Conservation (phyloP, 2,888 invertebrate species). For the Ormyrus rosae region DNA sequence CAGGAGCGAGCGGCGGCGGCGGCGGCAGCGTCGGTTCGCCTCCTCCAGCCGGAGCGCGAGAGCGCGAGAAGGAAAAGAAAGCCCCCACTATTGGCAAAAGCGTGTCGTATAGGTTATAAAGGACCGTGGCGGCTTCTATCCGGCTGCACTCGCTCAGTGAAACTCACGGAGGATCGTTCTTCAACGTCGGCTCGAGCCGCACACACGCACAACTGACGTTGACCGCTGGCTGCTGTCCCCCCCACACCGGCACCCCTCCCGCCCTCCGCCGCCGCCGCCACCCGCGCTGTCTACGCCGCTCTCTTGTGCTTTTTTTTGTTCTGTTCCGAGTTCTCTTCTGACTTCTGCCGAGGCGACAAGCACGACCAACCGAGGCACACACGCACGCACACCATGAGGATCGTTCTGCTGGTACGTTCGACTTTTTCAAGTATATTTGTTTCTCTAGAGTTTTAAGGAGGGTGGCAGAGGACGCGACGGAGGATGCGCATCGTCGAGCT, state of each 20-base stretch:
- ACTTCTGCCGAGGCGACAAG: too few relatives aligned
- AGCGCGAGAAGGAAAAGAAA: conserved; percentile 56
- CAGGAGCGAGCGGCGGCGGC: conserved; percentile 4
- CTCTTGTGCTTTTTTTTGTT: too few relatives aligned
- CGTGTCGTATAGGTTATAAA: conserved; percentile 74
- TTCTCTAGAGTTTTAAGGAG: too few relatives aligned
- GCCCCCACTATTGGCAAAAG: conserved; percentile 70
- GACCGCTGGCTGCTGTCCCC: neutral
- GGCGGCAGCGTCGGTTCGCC: neutral
- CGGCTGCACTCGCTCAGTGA: conserved; percentile 75
- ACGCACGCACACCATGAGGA: conserved; percentile 70
- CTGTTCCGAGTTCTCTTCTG: neutral
- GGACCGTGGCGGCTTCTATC: conserved; percentile 72
- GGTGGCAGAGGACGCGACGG: too few relatives aligned
- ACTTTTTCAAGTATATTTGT: too few relatives aligned
- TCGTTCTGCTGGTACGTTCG: conserved; percentile 72
- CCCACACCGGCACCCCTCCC: neutral
- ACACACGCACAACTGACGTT: neutral
- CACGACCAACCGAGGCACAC: conserved; percentile 33
- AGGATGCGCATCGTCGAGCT: too few relatives aligned
- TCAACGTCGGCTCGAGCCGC: conserved; percentile 35
- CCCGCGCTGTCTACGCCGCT: neutral
- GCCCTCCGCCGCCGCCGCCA: neutral
- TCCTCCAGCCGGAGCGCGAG: neutral
- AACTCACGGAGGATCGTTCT: conserved; percentile 65